These are phyloP conservation scores for Hydrochoerus hydrochaeris DNA, from an alignment of 2,113 vertebrate genomes.

Conservation along the genomic window DNA sequence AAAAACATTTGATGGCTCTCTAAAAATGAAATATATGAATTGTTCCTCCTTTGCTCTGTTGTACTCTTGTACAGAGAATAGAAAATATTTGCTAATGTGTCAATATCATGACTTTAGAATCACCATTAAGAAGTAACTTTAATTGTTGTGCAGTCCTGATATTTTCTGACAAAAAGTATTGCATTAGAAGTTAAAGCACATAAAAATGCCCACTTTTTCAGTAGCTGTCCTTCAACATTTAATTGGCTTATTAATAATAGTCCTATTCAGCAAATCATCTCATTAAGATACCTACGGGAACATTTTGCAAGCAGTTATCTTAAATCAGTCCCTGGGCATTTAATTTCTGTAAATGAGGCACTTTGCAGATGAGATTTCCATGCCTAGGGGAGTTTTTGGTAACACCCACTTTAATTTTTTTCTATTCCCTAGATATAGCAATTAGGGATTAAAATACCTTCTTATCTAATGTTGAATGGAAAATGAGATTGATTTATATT, in stretches of 20 bases:
- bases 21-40: background rate
- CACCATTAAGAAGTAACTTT: background rate
- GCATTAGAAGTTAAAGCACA: background rate
- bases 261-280: conserved; percentile 74
- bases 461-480: conserved; percentile 56
- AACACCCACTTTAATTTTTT: conserved; percentile 76
- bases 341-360: conserved; percentile 70
- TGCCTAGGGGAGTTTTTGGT: conserved; percentile 66
- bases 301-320: conserved; percentile 71
- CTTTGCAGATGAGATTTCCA: conserved; percentile 64
- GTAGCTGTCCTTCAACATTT: conserved; percentile 62
- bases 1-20: background rate
- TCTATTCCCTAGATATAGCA: conserved; percentile 59
- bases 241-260: conserved; percentile 78
- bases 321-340: conserved; percentile 68
- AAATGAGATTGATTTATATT: conserved; percentile 60
- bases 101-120: background rate
- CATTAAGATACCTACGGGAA: conserved; percentile 74
- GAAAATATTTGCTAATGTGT: background rate
- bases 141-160: background rate
- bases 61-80: background rate
- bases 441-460: conserved; percentile 61
- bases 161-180: background rate
- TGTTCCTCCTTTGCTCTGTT: background rate
- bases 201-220: conserved; percentile 17